Conservation (phyloP, 2,888 invertebrate genomes). For the Heliothis peltigera region DNA sequence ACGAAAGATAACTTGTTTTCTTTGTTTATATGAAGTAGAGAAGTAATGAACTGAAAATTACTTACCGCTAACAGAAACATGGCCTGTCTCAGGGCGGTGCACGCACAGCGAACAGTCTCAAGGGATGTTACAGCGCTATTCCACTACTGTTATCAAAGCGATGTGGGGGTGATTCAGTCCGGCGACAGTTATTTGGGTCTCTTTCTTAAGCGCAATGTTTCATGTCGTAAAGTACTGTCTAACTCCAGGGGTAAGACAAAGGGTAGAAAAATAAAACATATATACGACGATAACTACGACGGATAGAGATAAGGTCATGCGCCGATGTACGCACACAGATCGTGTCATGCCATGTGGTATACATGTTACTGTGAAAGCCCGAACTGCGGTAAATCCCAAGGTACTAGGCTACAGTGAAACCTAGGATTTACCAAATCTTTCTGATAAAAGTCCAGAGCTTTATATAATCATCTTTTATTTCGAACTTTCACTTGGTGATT, state of each 20-base stretch:
- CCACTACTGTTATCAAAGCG: constrained; percentile 37
- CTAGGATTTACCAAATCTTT: too few relatives aligned
- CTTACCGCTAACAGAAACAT: constrained; percentile 32
- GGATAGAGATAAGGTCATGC: constrained; percentile 23
- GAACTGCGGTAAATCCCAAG: too few relatives aligned
- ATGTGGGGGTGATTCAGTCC: not conserved
- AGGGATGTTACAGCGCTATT: constrained; percentile 28
- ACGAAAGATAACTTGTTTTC: not conserved
- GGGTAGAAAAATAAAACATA: constrained; percentile 37
- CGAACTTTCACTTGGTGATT: too few relatives aligned
- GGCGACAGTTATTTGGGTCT: constrained; percentile 6
- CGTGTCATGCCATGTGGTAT: constrained; percentile 40
- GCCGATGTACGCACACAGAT: constrained; percentile 34
- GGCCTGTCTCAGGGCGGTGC: not conserved
- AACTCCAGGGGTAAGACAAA: constrained; percentile 15
- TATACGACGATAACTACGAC: constrained; percentile 41
- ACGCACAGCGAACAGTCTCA: constrained; percentile 14
- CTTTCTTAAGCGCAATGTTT: constrained; percentile 25
- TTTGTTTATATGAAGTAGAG: not conserved
- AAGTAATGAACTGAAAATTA: constrained; percentile 15
- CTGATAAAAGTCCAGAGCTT: too few relatives aligned
- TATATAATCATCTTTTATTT: too few relatives aligned
- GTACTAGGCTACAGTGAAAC: too few relatives aligned
- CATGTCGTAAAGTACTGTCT: constrained; percentile 46
- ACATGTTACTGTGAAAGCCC: constrained; percentile 21